Base-by-base conservation (phyloP, 2,888 invertebrate species). In the Habroteleia sp. region DNA sequence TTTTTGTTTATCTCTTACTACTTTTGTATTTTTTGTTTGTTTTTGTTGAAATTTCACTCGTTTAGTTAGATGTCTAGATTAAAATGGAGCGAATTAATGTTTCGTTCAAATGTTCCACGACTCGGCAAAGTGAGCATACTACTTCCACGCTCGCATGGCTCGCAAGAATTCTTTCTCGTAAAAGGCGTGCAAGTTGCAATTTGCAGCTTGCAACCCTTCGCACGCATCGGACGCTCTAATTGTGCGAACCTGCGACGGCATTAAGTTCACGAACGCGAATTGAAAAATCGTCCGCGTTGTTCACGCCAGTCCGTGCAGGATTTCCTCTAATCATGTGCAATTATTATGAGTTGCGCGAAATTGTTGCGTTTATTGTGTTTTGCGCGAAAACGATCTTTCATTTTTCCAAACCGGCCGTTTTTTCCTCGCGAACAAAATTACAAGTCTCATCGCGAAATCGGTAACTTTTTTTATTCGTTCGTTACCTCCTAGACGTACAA, bases 291-390 rank as follows among this genome's bases (percentile, higher is more conserved):
- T 27, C 35, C 11, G 5, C 42, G 50, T 52, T 41, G 41, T 54
- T 52, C 65, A 17, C 48, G 62, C 39, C 62, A 13, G 20, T 6
- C 10, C 13, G 2, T 6, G 58, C 58, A 52, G 65, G 65, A 65
- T 65, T 44, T 65, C 65, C 65, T 65, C 65, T 37, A 65, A 65
- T 65, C 65, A 54, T 44, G 11, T 29, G 41, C 65, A 54, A 54
- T 65, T 65, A 65, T 65, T 25, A 41, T 8, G 52, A 50, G 33
- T 2, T 25, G n/a, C 25, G 33, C n/a, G 42, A 58, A 42, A 58
- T 42, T 58, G 42, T 58, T 58, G 23, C 29, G 25, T 33, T 42
- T 42, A 58, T 42, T 58, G 39, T 33, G 29, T 33, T 58, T 23
- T 6, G 16, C 31, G 27, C 17, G 27, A 20, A 25, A 25, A 25